Conservation (phyloP, 2,888 invertebrate species). For the Dolichomitus sp. region DNA sequence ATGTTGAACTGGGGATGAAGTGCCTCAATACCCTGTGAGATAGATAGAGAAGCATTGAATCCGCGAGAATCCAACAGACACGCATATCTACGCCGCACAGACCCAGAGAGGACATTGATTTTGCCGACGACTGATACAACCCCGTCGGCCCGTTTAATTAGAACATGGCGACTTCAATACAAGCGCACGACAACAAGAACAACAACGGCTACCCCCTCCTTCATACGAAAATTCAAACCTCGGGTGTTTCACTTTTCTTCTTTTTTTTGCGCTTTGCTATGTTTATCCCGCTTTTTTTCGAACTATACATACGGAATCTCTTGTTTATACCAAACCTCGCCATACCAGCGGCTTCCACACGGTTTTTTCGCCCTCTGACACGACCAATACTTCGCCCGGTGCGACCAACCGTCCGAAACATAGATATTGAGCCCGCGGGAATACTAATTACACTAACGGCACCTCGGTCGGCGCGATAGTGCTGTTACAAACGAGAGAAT, state of each 20-base stretch:
- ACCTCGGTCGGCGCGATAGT: background rate
- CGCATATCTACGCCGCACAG: background rate
- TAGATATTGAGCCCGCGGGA: background rate
- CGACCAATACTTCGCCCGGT: background rate
- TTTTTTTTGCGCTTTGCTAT: background rate
- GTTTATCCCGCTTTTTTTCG: conserved; percentile 1
- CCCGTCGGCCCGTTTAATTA: conserved; percentile 85
- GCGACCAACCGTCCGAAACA: background rate
- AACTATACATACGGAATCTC: conserved; percentile 15
- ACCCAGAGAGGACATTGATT: conserved; percentile 79
- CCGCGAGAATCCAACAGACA: conserved; percentile 62
- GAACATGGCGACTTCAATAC: conserved; percentile 85
- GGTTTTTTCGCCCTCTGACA: conserved; percentile 2
- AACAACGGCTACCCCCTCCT: conserved; percentile 79
- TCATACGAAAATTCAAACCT: conserved; percentile 23
- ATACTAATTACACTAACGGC: background rate
- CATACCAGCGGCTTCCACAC: background rate
- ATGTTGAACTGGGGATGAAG: conserved; percentile 10
- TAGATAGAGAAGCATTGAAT: conserved; percentile 35
- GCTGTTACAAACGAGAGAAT: background rate
- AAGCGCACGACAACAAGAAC: conserved; percentile 85
- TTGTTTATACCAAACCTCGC: background rate
- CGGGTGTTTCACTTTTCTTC: conserved; percentile 20
- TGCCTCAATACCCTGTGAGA: conserved; percentile 17
- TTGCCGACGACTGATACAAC: conserved; percentile 85